Evolutionary conservation across 2,888 invertebrate genomes (phyloP).

Genomic region (Amiota mariae): DNA sequence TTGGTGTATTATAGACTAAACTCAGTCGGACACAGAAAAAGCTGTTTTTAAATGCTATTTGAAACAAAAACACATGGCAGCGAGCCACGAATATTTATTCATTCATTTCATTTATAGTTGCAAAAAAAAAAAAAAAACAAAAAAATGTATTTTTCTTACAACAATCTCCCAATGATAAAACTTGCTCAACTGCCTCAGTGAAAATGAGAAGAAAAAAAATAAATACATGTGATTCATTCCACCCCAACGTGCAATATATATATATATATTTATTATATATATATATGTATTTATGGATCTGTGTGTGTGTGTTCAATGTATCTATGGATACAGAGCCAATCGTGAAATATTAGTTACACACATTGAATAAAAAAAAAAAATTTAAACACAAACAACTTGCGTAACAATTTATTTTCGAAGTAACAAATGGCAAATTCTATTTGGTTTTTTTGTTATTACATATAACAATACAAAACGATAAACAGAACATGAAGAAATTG

Average conservation of each 20-base stretch:
- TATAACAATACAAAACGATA: background rate
- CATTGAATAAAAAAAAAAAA: background rate
- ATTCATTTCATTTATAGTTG: too few species aligned
- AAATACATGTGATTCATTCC: background rate
- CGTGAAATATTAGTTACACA: background rate
- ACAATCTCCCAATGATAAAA: too few species aligned
- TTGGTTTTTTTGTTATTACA: background rate
- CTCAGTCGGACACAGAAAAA: too few species aligned
- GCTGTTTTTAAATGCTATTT: too few species aligned
- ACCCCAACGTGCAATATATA: background rate
- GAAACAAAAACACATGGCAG: too few species aligned
- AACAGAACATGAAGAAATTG: background rate
- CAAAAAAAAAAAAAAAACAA: too few species aligned
- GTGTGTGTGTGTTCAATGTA: too few species aligned
- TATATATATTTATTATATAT: background rate
- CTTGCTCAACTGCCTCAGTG: too few species aligned
- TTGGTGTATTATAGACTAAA: too few species aligned
- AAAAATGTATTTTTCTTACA: too few species aligned
- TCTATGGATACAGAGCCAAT: too few species aligned
- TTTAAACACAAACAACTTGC: background rate
- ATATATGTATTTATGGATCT: slow-evolving; percentile 32
- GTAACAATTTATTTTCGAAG: background rate
- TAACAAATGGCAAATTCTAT: background rate
- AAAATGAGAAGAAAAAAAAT: background rate
- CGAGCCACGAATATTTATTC: too few species aligned